Percentiles rank a stretch among this genome's conserved stretches.
phyloP scores from a whole-genome alignment of 2,888 invertebrate genomes.

The Eulithis prunata region DNA sequence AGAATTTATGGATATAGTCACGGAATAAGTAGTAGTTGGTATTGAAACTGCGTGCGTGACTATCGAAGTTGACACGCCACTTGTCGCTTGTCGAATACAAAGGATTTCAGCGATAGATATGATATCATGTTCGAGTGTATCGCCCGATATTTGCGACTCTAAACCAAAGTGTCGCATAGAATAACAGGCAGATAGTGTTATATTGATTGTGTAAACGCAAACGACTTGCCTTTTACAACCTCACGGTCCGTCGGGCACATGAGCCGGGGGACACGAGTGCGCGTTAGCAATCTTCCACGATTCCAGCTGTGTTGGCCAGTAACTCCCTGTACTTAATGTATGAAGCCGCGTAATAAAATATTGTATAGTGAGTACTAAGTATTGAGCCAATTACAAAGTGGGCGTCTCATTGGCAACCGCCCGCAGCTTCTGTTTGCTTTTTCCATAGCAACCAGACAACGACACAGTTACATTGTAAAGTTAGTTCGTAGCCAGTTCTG shows the following conservation, averaged over 20 bases:
- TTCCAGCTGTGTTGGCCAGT: too few relatives aligned
- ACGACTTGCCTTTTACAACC: too few relatives aligned
- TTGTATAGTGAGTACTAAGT: too few relatives aligned
- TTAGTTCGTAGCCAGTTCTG: too few relatives aligned
- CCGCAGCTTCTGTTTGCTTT: constrained; percentile 23
- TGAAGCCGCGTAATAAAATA: too few relatives aligned
- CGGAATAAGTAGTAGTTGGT: constrained; percentile 8
- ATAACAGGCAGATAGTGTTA: not conserved
- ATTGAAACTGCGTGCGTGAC: constrained; percentile 20
- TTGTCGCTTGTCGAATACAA: constrained; percentile 12
- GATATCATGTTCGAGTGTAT: constrained; percentile 12
- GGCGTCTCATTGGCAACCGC: constrained; percentile 10
- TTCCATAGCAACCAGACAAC: constrained; percentile 18
- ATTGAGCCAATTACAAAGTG: too few relatives aligned
- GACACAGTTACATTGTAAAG: too few relatives aligned
- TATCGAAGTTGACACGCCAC: constrained; percentile 20
- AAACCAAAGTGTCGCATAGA: not conserved
- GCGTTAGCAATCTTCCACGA: too few relatives aligned
- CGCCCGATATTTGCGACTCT: not conserved
- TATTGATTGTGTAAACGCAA: too few relatives aligned
- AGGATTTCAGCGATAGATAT: constrained; percentile 19
- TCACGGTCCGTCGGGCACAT: too few relatives aligned
- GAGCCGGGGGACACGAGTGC: too few relatives aligned
- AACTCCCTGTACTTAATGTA: too few relatives aligned
- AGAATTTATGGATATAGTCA: not conserved